Evolutionary conservation across 2,888 invertebrate genomes (phyloP).

Genomic region (Caenorhabditis sp.): DNA sequence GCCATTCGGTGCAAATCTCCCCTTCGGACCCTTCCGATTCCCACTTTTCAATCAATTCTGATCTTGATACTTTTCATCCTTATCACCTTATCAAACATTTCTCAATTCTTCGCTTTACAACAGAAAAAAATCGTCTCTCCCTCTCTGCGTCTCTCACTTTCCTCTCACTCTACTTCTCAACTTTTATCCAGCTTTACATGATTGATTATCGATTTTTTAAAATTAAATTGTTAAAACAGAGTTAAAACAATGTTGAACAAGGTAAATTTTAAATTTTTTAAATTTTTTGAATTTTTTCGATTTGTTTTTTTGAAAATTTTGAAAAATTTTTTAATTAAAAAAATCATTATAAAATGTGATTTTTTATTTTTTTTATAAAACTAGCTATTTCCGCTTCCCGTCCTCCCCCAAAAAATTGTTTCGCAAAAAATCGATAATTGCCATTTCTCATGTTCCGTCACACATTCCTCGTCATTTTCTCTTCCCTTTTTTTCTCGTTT

Average conservation of each 20-base stretch:
- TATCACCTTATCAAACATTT: constrained; percentile 1
- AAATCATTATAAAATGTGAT: constrained; percentile 38
- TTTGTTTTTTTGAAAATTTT: neutral
- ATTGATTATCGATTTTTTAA: neutral
- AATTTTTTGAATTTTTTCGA: neutral
- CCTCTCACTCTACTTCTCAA: constrained; percentile 1
- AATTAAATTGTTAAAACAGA: neutral
- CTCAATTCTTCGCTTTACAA: neutral
- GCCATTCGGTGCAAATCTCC: constrained; percentile 72
- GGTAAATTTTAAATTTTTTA: neutral
- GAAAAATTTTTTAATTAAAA: too few relatives aligned
- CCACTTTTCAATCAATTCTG: constrained; percentile 74
- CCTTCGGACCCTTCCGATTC: constrained; percentile 71
- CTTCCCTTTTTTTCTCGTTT: neutral
- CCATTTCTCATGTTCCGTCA: neutral
- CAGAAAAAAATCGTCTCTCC: too few relatives aligned
- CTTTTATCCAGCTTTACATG: constrained; percentile 30
- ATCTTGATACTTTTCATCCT: neutral
- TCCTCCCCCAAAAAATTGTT: neutral
- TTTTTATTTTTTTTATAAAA: neutral
- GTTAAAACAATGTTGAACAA: neutral
- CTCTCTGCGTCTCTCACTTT: constrained; percentile 2
- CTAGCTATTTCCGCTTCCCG: too few relatives aligned
- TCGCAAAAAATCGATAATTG: neutral
- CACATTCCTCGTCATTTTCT: neutral